Evolutionary conservation across 1,140 invertebrate genomes (phyloP).

Genomic region (Zaprionus ghesquierei): DNA sequence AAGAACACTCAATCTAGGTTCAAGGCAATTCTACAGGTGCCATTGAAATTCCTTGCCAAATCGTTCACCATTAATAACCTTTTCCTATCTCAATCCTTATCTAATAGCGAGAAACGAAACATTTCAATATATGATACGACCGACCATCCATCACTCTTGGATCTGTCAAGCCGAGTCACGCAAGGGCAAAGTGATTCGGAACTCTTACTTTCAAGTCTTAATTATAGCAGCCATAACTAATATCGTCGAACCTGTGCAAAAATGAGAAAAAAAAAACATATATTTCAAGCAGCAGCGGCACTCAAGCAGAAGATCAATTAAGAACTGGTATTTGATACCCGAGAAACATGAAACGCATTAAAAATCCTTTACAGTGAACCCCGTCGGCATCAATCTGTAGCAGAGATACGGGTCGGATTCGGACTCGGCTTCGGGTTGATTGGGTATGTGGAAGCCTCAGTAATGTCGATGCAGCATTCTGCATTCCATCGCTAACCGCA

Average conservation of each 20-base stretch:
- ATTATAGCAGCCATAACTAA: slow-evolving; percentile 26
- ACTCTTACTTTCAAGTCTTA: slow-evolving; percentile 43
- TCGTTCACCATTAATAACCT: slow-evolving; percentile 14
- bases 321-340: slow-evolving; percentile 45
- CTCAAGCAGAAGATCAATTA: slow-evolving; percentile 34
- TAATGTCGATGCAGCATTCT: slow-evolving; percentile 39
- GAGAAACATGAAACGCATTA: slow-evolving; percentile 39
- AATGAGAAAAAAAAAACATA: neutral
- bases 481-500: slow-evolving; percentile 42
- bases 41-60: neutral
- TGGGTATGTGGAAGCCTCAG: slow-evolving; percentile 31
- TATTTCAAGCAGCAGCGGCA: neutral
- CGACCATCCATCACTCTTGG: slow-evolving; percentile 13
- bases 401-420: slow-evolving; percentile 7
- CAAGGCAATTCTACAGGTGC: neutral
- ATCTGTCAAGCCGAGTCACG: slow-evolving; percentile 24
- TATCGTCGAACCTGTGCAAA: slow-evolving; percentile 6
- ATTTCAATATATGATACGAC: slow-evolving; percentile 18
- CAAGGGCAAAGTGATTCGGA: slow-evolving; percentile 16
- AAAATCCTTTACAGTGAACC: slow-evolving; percentile 37
- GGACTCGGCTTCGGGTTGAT: neutral
- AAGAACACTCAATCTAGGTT: too few relatives aligned
- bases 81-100: slow-evolving; percentile 2
- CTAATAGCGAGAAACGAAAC: slow-evolving; percentile 12
- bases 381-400: slow-evolving; percentile 33